A percentile compares a stretch with the other conserved stretches of the same genome.
Conservation (phyloP, 2,113 vertebrate species). For the Todiramphus chloris region DNA sequence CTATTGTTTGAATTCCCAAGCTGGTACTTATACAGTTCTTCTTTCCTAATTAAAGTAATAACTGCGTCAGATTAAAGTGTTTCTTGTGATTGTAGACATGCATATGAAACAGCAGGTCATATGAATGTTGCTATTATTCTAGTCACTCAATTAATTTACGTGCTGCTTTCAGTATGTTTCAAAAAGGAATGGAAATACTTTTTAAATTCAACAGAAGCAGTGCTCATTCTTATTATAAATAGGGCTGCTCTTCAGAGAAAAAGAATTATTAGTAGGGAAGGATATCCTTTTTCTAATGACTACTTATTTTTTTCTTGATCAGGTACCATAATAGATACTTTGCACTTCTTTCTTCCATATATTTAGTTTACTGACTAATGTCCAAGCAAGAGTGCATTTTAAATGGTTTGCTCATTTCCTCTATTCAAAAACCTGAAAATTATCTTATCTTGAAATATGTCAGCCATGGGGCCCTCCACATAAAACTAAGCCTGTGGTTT, state of each 20-base stretch:
- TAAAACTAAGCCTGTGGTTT: background rate
- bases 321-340: background rate
- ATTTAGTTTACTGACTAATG: background rate
- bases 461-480: background rate
- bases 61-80: background rate
- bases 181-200: background rate
- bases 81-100: background rate
- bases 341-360: background rate
- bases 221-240: background rate
- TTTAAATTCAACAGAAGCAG: background rate
- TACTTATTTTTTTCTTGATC: background rate
- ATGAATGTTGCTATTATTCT: background rate
- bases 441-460: background rate
- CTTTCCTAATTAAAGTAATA: background rate
- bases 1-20: background rate
- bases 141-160: background rate
- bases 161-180: background rate
- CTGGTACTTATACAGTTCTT: background rate
- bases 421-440: background rate
- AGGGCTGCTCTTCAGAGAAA: background rate
- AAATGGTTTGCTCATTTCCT: background rate
- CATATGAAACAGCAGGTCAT: background rate
- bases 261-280: background rate
- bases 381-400: background rate
- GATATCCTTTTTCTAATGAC: background rate